Percentiles rank a stretch among this genome's conserved stretches.
Evolutionary conservation across 2,888 invertebrate species (phyloP).

Genomic region (Phalera bucephala): DNA sequence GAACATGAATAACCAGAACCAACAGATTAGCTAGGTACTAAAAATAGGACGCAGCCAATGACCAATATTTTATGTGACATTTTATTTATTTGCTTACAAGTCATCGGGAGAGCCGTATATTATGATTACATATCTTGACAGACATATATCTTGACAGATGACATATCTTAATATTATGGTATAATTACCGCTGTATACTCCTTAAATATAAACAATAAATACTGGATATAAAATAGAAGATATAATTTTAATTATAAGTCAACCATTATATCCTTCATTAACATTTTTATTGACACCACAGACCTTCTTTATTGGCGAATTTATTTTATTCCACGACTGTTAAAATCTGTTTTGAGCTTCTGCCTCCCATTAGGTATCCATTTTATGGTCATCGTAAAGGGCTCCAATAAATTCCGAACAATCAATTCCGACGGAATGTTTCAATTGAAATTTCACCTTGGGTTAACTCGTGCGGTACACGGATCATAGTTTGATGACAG

Average conservation of each 20-base stretch:
- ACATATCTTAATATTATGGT: too few relatives aligned
- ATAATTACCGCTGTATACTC: too few relatives aligned
- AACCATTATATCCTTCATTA: not conserved
- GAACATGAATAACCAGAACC: too few relatives aligned
- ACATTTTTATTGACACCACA: not conserved
- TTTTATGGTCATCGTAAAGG: slow-evolving; percentile 3
- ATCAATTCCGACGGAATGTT: slow-evolving; percentile 3
- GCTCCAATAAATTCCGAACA: slow-evolving; percentile 2
- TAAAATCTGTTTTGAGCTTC: slow-evolving; percentile 3
- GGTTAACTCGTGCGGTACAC: not conserved
- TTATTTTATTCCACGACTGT: not conserved
- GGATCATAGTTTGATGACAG: not conserved
- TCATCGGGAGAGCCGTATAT: too few relatives aligned
- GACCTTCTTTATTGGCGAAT: slow-evolving; percentile 1
- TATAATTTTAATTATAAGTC: not conserved
- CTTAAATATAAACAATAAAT: too few relatives aligned
- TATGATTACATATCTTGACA: too few relatives aligned
- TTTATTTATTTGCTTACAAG: too few relatives aligned
- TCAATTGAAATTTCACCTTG: slow-evolving; percentile 1
- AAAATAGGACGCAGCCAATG: too few relatives aligned
- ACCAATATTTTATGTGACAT: too few relatives aligned
- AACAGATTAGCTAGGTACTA: too few relatives aligned
- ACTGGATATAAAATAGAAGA: not conserved
- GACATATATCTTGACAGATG: too few relatives aligned
- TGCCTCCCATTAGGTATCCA: not conserved